A percentile compares a stretch with the other conserved stretches of the same genome.
phyloP scores from a whole-genome alignment of 2,113 vertebrate species.

The Clarias batrachus region DNA sequence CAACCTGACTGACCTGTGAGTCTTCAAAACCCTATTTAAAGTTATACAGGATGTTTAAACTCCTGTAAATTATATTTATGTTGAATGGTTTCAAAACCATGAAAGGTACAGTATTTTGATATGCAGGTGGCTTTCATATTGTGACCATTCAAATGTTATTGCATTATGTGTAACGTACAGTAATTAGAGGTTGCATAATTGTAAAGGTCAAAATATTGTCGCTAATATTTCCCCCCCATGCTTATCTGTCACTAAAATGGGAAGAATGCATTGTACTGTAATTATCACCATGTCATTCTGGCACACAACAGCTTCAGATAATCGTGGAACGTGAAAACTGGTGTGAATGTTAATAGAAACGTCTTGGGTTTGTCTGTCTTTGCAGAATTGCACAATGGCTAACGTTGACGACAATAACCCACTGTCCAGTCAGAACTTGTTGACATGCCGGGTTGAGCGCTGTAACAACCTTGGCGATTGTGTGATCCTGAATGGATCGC shows the following conservation, averaged over 20 bases:
- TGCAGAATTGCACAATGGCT: slow-evolving; percentile 15
- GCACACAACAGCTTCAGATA: not conserved
- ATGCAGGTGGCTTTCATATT: not conserved
- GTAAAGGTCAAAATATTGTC: not conserved
- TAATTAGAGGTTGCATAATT: not conserved
- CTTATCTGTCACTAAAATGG: not conserved
- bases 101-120: not conserved
- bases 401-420: not conserved
- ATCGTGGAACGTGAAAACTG: not conserved
- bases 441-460: not conserved
- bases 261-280: not conserved
- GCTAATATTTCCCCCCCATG: not conserved
- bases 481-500: slow-evolving; percentile 47
- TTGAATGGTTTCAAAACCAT: no score
- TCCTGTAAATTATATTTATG: no score
- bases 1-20: not conserved
- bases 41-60: not conserved
- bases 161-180: not conserved
- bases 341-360: not conserved
- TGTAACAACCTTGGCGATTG: slow-evolving; percentile 76
- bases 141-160: not conserved
- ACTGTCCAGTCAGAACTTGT: not conserved
- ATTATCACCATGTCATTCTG: not conserved
- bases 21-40: not conserved
- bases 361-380: not conserved